Evolutionary conservation across 2,888 invertebrate species (phyloP).

Genomic region (Hirtodrosophila alboralis): DNA sequence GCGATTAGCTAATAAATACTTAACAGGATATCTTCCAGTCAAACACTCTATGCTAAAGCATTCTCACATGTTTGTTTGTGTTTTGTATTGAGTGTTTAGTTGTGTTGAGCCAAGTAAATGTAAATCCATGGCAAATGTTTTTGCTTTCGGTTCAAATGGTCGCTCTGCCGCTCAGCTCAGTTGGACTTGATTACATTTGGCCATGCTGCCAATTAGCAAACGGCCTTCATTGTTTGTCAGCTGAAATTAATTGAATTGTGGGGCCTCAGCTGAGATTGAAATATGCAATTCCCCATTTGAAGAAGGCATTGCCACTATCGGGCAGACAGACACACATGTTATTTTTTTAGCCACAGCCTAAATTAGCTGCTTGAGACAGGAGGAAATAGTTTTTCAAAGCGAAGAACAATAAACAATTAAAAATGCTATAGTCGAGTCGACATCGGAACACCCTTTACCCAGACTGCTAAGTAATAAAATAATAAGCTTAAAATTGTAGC

Average conservation of each 20-base stretch:
- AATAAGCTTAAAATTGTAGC: no score
- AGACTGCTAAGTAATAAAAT: no score
- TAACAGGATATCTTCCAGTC: background rate
- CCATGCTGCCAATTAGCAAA: conserved; percentile 63
- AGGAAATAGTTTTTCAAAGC: background rate
- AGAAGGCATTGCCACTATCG: background rate
- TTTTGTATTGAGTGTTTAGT: conserved; percentile 46
- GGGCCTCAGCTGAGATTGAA: conserved; percentile 69
- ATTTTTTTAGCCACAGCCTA: conserved; percentile 8
- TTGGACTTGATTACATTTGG: conserved; percentile 65
- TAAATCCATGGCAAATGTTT: conserved; percentile 56
- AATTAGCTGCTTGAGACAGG: conserved; percentile 1
- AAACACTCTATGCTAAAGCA: background rate
- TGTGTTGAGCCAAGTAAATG: conserved; percentile 45
- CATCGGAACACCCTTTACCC: no score
- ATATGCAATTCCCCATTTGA: conserved; percentile 46
- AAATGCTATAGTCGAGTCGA: no score
- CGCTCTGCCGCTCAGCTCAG: conserved; percentile 4
- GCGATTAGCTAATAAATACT: no score
- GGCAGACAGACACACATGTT: conserved; percentile 4
- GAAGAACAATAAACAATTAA: background rate
- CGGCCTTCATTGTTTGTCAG: conserved; percentile 68
- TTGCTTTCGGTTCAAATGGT: conserved; percentile 40
- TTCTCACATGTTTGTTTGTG: conserved; percentile 5
- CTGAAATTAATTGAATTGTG: conserved; percentile 75